Evolutionary conservation across 2,113 vertebrate genomes (phyloP), one percentile per base, ranked within the genome.

Genomic region (Nothoprocta perdicaria): DNA sequence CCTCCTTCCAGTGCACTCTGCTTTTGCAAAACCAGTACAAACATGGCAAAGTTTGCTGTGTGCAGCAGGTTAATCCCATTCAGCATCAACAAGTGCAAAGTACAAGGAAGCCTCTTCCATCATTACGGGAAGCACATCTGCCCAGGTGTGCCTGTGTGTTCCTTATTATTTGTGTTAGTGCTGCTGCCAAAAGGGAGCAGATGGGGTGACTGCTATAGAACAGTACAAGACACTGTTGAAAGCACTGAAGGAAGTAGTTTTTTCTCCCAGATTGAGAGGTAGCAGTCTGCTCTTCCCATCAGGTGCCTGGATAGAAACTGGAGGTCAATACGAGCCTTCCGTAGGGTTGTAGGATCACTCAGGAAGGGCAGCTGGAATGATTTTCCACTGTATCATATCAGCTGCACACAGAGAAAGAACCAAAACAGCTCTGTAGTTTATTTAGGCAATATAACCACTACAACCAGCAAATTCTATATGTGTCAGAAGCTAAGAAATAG

Each of bases 181-280:
- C 92, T 93, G 91, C 95, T 90, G 6, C 72, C 41, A 89, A 46
- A 77, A 74, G 86, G 89, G 89, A 92, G 84, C 89, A 89, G 76
- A 74, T 66, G 90, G 94, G 93, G 92, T 92, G 78, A 90, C 62
- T 21, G 29, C 46, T 76, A 79, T 38, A 12, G 57, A 71, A 50
- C 45, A 26, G 63, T 80, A 90, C 71, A 74, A 76, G 72, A 58
- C 82, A 72, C 29, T 3, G 6, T 90, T 71, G 74, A 85, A 90
- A 86, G 73, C 67, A 60, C 40, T 90, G 86, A 93, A 95, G 91
- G 67, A 81, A 92, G 65, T 76, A 83, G 40, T 80, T 57, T 90
- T 96, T 74, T 85, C 43, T 85, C 62, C 65, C 68, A 77, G 60
- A 53, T 78, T 80, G 75, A 85, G 92, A 89, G 81, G 76, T 92